Evolutionary conservation across 2,113 vertebrate species (phyloP).

Genomic region (Eurypyga helias): DNA sequence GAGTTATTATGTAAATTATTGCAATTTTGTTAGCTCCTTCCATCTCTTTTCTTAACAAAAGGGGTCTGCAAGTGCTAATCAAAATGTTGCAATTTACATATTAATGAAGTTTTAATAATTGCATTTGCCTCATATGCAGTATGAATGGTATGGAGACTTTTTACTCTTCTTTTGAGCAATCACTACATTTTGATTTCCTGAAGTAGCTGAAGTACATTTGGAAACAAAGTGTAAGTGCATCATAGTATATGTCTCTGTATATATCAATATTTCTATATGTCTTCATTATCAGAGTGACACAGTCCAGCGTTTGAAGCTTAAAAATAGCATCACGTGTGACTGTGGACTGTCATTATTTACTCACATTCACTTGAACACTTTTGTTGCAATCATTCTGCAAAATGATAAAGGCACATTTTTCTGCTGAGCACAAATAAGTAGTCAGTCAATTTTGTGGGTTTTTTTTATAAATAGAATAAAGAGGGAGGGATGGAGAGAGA

Average conservation of each 20-base stretch:
- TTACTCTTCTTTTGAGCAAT: constrained; percentile 51
- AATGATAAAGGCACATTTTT: constrained; percentile 51
- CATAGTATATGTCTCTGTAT: background rate
- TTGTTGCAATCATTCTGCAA: constrained; percentile 41
- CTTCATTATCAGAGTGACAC: background rate
- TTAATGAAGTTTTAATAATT: constrained; percentile 84
- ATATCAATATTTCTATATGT: background rate
- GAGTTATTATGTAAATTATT: constrained; percentile 85
- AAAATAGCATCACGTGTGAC: background rate
- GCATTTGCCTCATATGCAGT: constrained; percentile 74
- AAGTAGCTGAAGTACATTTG: constrained; percentile 10
- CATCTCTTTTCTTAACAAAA: constrained; percentile 79
- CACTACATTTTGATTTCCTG: constrained; percentile 54
- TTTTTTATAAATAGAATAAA: background rate
- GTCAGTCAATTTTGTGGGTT: background rate
- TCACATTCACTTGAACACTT: background rate
- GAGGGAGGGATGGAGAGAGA: background rate
- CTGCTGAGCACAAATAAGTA: constrained; percentile 18
- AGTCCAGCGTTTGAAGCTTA: background rate
- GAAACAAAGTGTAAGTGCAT: constrained; percentile 21
- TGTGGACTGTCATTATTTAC: constrained; percentile 36
- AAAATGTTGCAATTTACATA: constrained; percentile 85
- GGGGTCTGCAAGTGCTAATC: constrained; percentile 82
- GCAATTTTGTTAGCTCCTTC: constrained; percentile 83
- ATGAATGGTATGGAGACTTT: constrained; percentile 69